phyloP scores from a whole-genome alignment of 2,113 vertebrate species.

The Pimephales promelas region DNA sequence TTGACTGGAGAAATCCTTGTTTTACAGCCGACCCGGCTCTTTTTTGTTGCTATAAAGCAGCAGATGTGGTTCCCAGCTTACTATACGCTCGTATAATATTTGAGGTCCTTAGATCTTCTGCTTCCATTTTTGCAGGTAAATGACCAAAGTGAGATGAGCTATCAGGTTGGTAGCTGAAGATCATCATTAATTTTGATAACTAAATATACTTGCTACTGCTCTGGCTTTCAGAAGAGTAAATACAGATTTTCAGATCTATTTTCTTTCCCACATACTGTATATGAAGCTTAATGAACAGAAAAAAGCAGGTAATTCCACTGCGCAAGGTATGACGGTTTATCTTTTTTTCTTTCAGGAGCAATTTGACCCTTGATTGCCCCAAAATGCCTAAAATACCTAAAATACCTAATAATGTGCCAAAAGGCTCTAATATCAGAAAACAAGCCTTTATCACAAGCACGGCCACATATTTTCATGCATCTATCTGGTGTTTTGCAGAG shows the following conservation, averaged over 20 bases:
- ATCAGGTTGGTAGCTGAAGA: background rate
- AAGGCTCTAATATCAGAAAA: conserved; percentile 52
- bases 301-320: background rate
- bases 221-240: background rate
- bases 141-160: background rate
- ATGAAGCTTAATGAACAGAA: background rate
- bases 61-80: conserved; percentile 42
- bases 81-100: background rate
- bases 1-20: conserved; percentile 11
- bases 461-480: conserved; percentile 60
- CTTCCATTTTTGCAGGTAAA: conserved; percentile 9
- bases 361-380: conserved; percentile 60
- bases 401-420: conserved; percentile 48
- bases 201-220: background rate
- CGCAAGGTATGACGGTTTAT: background rate
- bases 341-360: conserved; percentile 19
- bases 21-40: conserved; percentile 30
- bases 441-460: conserved; percentile 56
- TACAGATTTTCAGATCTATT: conserved; percentile 2
- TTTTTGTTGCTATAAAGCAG: conserved; percentile 37
- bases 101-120: background rate
- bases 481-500: conserved; percentile 59
- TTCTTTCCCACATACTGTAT: background rate
- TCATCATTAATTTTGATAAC: background rate
- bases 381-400: conserved; percentile 61